phyloP scores from a whole-genome alignment of 2,113 vertebrate species.

The Tragulus kanchil region DNA sequence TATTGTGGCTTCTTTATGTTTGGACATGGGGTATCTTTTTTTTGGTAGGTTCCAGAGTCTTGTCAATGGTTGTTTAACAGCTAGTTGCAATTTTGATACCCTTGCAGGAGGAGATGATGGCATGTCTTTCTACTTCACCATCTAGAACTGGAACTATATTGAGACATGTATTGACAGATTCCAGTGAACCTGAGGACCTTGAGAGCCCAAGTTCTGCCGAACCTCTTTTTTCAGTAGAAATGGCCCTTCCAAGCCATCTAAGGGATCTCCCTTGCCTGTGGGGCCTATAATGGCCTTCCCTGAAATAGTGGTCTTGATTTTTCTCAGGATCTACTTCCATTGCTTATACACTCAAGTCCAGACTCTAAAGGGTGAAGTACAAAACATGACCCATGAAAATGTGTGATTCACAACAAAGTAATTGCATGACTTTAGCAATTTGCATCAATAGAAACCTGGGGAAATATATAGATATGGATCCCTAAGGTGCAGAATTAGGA shows the following conservation, averaged over 20 bases:
- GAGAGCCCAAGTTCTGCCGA: neutral
- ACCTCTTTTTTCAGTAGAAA: neutral
- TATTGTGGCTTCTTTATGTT: too few relatives aligned
- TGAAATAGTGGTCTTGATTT: neutral
- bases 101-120: too few relatives aligned
- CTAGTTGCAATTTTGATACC: too few relatives aligned
- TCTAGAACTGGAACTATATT: too few relatives aligned
- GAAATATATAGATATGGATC: neutral
- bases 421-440: neutral
- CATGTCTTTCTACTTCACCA: too few relatives aligned
- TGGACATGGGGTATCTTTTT: too few relatives aligned
- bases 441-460: neutral
- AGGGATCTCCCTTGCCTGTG: neutral
- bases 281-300: neutral
- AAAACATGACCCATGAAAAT: neutral
- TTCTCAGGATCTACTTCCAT: neutral
- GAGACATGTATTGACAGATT: neutral
- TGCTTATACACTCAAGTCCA: neutral
- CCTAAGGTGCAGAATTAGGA: neutral
- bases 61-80: too few relatives aligned
- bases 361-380: neutral
- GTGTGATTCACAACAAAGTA: neutral
- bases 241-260: neutral
- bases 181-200: neutral
- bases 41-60: too few relatives aligned